A percentile compares a stretch with the other conserved stretches of the same genome.
These are phyloP conservation scores for Xiphophorus maculatus DNA, from an alignment of 2,113 vertebrate species.

Conservation along the genomic window DNA sequence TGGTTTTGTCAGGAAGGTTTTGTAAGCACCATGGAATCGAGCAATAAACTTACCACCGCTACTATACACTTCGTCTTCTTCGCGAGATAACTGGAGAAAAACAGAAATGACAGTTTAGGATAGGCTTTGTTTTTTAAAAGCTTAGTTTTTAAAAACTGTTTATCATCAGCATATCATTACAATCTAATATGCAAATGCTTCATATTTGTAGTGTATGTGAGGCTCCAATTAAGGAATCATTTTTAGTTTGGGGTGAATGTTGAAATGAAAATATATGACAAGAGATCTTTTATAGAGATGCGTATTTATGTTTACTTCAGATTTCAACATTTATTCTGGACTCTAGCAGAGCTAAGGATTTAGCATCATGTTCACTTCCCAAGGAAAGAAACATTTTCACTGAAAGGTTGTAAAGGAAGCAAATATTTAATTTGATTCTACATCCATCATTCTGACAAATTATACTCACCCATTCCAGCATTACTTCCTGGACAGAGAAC, in stretches of 20 bases:
- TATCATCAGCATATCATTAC: background rate
- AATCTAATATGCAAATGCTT: too few relatives aligned
- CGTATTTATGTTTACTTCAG: too few relatives aligned
- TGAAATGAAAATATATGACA: background rate
- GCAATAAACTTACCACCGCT: conserved; percentile 53
- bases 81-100: conserved; percentile 85
- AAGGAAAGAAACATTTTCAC: too few relatives aligned
- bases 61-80: conserved; percentile 80
- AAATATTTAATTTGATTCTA: background rate
- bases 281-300: too few relatives aligned
- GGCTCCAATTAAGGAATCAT: too few relatives aligned
- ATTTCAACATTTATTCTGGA: too few relatives aligned
- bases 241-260: background rate
- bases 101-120: conserved; percentile 22
- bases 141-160: background rate
- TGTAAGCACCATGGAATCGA: background rate
- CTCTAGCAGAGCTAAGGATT: too few relatives aligned
- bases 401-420: background rate
- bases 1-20: background rate
- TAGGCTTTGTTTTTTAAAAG: background rate
- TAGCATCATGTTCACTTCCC: too few relatives aligned
- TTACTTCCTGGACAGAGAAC: conserved; percentile 90
- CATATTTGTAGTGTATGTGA: too few relatives aligned
- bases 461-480: conserved; percentile 86
- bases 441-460: background rate